Evolutionary conservation across 2,888 invertebrate species (phyloP).

Genomic region (Neoaliturus tenellus): DNA sequence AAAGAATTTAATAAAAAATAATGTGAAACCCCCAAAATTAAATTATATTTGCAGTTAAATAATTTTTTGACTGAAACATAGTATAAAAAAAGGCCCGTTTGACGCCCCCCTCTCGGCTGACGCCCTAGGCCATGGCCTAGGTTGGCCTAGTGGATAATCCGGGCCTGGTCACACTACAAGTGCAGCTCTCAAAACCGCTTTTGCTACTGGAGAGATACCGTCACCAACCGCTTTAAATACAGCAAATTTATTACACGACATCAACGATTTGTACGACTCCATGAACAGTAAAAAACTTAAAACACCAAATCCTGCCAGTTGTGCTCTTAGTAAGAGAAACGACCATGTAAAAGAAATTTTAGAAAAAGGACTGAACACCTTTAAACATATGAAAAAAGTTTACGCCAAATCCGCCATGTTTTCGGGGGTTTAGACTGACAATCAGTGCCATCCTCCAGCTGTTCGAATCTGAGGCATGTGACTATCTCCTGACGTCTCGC

Average conservation of each 20-base stretch:
- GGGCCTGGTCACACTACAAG: too few species aligned
- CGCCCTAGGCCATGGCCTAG: too few species aligned
- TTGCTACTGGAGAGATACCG: conserved; percentile 60
- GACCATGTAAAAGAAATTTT: conserved; percentile 56
- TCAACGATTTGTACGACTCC: conserved; percentile 65
- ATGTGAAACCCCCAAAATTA: too few species aligned
- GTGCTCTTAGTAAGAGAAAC: conserved; percentile 53
- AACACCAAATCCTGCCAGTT: conserved; percentile 60
- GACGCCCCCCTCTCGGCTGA: too few species aligned
- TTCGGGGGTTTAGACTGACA: conserved; percentile 64
- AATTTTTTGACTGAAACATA: too few species aligned
- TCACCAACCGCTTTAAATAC: conserved; percentile 58
- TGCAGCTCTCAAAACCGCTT: conserved; percentile 63
- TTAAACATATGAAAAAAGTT: conserved; percentile 57
- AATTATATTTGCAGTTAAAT: too few species aligned
- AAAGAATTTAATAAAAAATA: too few species aligned
- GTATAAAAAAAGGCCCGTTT: too few species aligned
- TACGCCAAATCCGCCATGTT: conserved; percentile 64
- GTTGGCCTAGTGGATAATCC: too few species aligned
- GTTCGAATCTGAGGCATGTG: conserved; percentile 61
- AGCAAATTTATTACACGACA: conserved; percentile 63
- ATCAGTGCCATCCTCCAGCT: conserved; percentile 63
- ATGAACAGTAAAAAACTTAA: conserved; percentile 63
- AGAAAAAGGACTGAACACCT: conserved; percentile 14
- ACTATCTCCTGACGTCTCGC: conserved; percentile 25